Percentiles rank a stretch among this genome's conserved stretches.
phyloP scores from a whole-genome alignment of 2,888 invertebrate species.

The Tiphia femorata region DNA sequence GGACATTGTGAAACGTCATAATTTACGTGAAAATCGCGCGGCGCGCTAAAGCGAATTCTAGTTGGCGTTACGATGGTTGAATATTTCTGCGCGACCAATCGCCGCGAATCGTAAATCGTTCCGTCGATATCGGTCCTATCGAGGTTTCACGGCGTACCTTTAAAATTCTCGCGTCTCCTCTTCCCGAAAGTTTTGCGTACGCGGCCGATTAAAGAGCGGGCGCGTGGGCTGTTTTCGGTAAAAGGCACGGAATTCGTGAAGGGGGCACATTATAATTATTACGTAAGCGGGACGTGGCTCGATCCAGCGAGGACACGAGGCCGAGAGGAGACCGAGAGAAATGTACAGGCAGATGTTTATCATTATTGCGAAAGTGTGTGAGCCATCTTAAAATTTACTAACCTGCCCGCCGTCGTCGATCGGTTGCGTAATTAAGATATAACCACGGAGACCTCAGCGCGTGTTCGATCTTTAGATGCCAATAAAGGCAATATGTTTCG shows the following conservation, averaged over 20 bases:
- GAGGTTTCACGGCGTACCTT: background rate
- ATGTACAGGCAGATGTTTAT: constrained; percentile 40
- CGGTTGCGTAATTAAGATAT: constrained; percentile 40
- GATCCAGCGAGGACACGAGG: background rate
- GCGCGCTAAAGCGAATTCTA: too few species aligned
- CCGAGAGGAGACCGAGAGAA: constrained; percentile 13
- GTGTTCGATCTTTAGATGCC: too few species aligned
- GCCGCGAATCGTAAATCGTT: too few species aligned
- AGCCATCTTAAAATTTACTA: constrained; percentile 50
- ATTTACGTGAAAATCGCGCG: too few species aligned
- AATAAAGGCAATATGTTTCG: too few species aligned
- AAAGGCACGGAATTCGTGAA: background rate
- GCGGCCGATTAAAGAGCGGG: background rate
- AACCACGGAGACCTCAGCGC: too few species aligned
- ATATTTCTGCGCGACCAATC: too few species aligned
- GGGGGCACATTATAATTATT: constrained; percentile 26
- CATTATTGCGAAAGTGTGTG: constrained; percentile 46
- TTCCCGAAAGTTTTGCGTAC: too few species aligned
- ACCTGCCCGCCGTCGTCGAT: constrained; percentile 41
- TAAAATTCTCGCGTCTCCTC: background rate
- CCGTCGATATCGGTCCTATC: too few species aligned
- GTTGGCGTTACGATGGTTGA: too few species aligned
- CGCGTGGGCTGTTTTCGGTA: background rate
- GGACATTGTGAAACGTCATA: constrained; percentile 15
- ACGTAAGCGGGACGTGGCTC: constrained; percentile 21